phyloP scores from a whole-genome alignment of 92 coral and sea anemone species.

The Palythoa heliodiscus region DNA sequence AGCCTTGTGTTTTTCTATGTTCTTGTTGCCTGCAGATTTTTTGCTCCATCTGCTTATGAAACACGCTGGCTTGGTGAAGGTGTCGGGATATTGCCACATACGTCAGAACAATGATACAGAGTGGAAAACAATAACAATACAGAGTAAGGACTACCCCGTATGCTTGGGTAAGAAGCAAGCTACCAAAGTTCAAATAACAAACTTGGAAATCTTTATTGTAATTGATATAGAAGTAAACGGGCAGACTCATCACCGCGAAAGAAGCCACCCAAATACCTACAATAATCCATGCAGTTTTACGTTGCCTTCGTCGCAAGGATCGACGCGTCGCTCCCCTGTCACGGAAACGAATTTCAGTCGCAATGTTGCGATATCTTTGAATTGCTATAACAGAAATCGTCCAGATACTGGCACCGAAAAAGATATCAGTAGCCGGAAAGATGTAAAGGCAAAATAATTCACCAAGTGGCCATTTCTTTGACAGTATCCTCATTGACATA shows the following conservation, averaged over 20 bases:
- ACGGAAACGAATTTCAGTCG: constrained; percentile 34
- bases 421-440: constrained; percentile 34
- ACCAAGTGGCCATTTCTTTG: constrained; percentile 28
- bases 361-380: constrained; percentile 43
- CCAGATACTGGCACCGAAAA: constrained; percentile 45
- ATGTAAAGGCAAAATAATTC: constrained; percentile 25
- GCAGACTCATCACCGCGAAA: constrained; percentile 30
- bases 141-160: neutral
- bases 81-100: constrained; percentile 41
- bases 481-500: neutral
- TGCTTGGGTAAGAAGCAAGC: neutral
- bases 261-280: constrained; percentile 27
- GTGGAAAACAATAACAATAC: constrained; percentile 23
- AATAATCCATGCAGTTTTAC: constrained; percentile 10
- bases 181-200: neutral
- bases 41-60: constrained; percentile 29
- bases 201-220: neutral
- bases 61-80: constrained; percentile 4
- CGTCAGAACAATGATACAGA: constrained; percentile 16
- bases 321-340: constrained; percentile 5
- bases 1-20: constrained; percentile 8
- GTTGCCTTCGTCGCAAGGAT: constrained; percentile 9
- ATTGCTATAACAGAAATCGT: constrained; percentile 34
- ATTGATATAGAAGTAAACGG: neutral
- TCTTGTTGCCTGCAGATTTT: neutral